These are phyloP conservation scores for Lerista edwardsae DNA, from an alignment of 2,797 vertebrate species.

Conservation along the genomic window DNA sequence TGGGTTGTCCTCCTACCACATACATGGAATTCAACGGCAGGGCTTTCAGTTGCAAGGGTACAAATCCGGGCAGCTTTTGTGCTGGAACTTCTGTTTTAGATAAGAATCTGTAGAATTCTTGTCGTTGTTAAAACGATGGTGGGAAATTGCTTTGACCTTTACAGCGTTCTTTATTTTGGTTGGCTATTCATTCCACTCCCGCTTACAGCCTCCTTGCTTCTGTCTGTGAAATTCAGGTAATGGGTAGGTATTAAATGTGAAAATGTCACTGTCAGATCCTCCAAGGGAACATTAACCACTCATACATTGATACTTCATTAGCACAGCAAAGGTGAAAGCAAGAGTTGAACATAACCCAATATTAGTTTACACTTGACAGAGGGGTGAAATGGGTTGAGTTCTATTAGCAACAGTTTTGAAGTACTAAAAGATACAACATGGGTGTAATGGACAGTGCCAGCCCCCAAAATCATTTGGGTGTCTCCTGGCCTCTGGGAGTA, in stretches of 20 bases:
- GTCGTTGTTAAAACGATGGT: not conserved
- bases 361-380: conserved; percentile 45
- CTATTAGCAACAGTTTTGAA: not conserved
- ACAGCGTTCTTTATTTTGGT: conserved; percentile 60
- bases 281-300: conserved; percentile 57
- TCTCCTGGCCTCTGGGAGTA: too few species aligned
- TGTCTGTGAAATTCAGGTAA: conserved; percentile 46
- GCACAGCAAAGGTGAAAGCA: conserved; percentile 51
- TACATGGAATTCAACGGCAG: not conserved
- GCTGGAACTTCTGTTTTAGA: too few species aligned
- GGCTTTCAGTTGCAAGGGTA: not conserved
- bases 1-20: not conserved
- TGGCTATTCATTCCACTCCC: conserved; percentile 50
- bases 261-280: conserved; percentile 63
- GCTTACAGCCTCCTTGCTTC: conserved; percentile 47
- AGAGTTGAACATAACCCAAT: conserved; percentile 52
- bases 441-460: too few species aligned
- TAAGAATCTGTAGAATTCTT: not conserved
- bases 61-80: not conserved
- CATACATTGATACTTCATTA: conserved; percentile 64
- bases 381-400: not conserved
- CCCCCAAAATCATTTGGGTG: too few species aligned
- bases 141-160: conserved; percentile 66
- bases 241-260: conserved; percentile 53
- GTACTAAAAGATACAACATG: not conserved